phyloP scores from a whole-genome alignment of 2,888 invertebrate species.

The Melanchra persicariae region DNA sequence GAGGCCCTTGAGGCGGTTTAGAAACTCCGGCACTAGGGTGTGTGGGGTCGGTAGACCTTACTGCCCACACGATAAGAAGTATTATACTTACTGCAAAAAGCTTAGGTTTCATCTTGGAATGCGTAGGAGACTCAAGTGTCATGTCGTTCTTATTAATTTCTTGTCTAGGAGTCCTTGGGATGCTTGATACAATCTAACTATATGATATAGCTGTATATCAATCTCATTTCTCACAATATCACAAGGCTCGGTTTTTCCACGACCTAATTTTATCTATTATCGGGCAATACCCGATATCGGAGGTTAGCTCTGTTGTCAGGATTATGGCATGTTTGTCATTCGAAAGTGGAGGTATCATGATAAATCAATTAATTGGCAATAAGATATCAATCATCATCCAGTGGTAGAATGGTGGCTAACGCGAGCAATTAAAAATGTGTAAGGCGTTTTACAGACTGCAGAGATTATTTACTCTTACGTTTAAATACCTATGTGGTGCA shows the following conservation, averaged over 20 bases:
- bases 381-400: constrained; percentile 1
- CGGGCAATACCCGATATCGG: constrained; percentile 15
- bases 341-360: background rate
- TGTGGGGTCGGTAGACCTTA: too few relatives aligned
- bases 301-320: background rate
- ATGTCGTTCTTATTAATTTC: too few relatives aligned
- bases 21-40: too few relatives aligned
- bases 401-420: background rate
- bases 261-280: constrained; percentile 26
- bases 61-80: too few relatives aligned
- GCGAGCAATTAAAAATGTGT: too few relatives aligned
- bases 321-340: background rate
- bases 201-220: background rate
- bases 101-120: too few relatives aligned
- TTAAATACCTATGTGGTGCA: background rate
- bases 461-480: background rate
- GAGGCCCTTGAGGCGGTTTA: too few relatives aligned
- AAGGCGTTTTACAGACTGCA: background rate
- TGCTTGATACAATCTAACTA: constrained; percentile 9
- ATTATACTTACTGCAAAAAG: too few relatives aligned
- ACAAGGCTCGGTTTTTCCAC: constrained; percentile 30
- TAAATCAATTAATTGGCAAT: background rate
- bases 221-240: constrained; percentile 2
- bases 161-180: too few relatives aligned
- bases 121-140: too few relatives aligned